Evolutionary conservation across 2,888 invertebrate species (phyloP), one percentile per base, ranked within the genome.

Genomic region (Scaptomyza tumidula): DNA sequence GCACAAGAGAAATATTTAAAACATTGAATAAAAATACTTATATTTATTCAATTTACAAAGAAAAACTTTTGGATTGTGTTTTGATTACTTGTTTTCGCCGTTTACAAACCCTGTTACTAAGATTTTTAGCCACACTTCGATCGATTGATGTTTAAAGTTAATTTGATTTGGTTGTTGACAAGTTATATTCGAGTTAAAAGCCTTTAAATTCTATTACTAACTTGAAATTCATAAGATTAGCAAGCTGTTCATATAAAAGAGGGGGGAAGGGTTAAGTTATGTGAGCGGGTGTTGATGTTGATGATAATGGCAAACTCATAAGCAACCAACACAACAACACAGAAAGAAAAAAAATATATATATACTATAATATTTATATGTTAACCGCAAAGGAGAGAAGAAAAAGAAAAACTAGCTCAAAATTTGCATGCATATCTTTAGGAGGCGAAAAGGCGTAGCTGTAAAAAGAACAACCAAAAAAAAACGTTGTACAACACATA

Each of bases 341-440:
- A 50, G 57, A 35, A 44, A 52, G 54, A 56, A 48, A 45, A 46
- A 31, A 55, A 41, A 49, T 35, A 55, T 35, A 55, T 27, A n/a
- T 45, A 29, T 10, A 33, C 4, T n/a, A 43, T 43, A 54, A 39
- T 41, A 41, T 41, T 41, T 33, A n/a, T 16, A 11, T 44, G n/a
- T 16, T 7, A 16, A 41, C 16, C 41, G 10, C 27, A 9, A 24
- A 46, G 49, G 24, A 24, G 24, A 3, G 4, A 24, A 24, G 3
- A 54, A 70, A 74, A 75, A 9, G 1, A 14, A 14, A 71, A 84
- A 85, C 63, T 76, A 71, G 82, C 57, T 46, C 86, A 46, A 60
- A 74, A 86, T 86, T 84, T 88, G 76, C 81, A 84, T 88, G 76
- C 61, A 66, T 88, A 84, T 83, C 83, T 80, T 68, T 75, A 73